Evolutionary conservation across 2,888 invertebrate genomes (phyloP), one percentile per base, ranked within the genome.

Genomic region (Pyrgus malvae): DNA sequence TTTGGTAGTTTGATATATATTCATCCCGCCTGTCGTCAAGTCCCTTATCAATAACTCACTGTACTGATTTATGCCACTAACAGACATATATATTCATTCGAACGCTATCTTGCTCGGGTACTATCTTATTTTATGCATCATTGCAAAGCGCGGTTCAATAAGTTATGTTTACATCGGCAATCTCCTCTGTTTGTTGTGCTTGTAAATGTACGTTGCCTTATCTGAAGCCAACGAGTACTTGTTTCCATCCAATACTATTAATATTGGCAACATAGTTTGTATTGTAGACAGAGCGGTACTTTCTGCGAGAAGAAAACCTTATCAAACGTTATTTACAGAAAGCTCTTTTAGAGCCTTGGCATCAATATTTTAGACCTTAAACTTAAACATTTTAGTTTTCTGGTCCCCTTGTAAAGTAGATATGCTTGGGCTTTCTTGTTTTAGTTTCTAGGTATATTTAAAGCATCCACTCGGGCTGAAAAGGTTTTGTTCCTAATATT

Each of bases 61-160:
- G 29, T 29, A 14, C 37, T 44, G 51, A 53, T 58, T 55, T 48
- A 51, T 58, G 37, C 37, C 7, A 23, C 29, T 48, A 48, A 53
- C 55, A 48, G 33, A 41, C 37, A 27, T 48, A 14, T 55, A 40
- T 41, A 50, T 49, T 45, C 45, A 53, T 45, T 11, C 37, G 19
- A n/a, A 27, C 11, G 41, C n/a, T 50, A 55, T 48, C 45, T 49
- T 44, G 33, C 7, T 14, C 12, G n/a, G n/a, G n/a, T 12, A 12
- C 27, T 51, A 51, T 51, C 51, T 51, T 51, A 44, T 51, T 51
- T 37, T 44, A 51, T 51, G 44, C 44, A 44, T 51, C 44, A 44
- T 37, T 51, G 51, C 44, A 21, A 44, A 44, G 19, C 37, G 37
- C 27, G 44, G 42, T 21, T 29, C 37, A 37, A 44, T 29, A 37